A percentile compares a stretch with the other conserved stretches of the same genome.
phyloP scores from a whole-genome alignment of 2,113 vertebrate genomes.

The Melanerpes aurifrons region DNA sequence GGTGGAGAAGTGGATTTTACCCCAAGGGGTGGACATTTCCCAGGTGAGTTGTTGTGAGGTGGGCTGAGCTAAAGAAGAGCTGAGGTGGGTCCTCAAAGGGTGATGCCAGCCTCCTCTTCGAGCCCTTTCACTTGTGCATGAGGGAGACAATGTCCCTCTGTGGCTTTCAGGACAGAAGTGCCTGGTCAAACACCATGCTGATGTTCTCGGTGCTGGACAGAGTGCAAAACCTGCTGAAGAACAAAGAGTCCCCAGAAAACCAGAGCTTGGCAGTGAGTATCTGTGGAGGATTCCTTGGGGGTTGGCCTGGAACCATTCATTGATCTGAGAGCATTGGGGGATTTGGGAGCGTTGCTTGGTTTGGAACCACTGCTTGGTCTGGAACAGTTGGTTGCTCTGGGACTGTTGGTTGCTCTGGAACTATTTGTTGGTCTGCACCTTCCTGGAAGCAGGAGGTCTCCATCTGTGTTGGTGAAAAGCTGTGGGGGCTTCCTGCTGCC shows the following conservation, averaged over 20 bases:
- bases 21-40: background rate
- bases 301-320: background rate
- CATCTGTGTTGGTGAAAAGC: background rate
- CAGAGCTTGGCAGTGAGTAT: background rate
- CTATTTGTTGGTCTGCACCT: background rate
- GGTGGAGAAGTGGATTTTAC: background rate
- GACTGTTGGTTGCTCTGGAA: background rate
- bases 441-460: background rate
- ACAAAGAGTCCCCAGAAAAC: background rate
- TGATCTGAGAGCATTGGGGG: no score
- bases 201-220: background rate
- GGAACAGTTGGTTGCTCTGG: background rate
- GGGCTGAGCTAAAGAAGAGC: background rate
- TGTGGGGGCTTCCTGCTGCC: background rate
- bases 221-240: background rate
- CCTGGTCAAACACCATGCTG: background rate
- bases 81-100: background rate
- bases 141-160: background rate
- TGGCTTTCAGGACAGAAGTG: background rate
- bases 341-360: no score
- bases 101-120: background rate
- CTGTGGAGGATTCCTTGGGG: fast-evolving
- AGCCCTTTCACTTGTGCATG: background rate
- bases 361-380: background rate
- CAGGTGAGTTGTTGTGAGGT: background rate